These are phyloP conservation scores for Patella caerulea DNA, from an alignment of 2,888 invertebrate species.

Conservation along the genomic window DNA sequence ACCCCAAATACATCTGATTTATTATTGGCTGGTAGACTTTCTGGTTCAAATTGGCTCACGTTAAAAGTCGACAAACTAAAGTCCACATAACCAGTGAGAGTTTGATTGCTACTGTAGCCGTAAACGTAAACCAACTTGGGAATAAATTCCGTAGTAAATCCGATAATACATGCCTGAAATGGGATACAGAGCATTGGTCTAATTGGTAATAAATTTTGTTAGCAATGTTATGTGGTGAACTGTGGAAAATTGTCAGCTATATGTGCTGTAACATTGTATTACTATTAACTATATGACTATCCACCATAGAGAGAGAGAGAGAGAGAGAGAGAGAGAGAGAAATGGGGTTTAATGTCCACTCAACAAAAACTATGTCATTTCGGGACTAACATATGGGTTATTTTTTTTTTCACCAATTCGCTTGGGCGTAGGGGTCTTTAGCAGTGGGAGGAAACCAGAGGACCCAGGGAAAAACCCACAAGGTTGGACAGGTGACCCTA, in stretches of 20 bases:
- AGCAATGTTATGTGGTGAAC: neutral
- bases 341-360: no score
- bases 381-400: no score
- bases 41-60: conserved; percentile 53
- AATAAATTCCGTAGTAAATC: conserved; percentile 97
- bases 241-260: neutral
- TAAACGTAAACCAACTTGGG: conserved; percentile 94
- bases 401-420: no score
- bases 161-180: conserved; percentile 93
- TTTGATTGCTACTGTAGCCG: conserved; percentile 42
- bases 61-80: conserved; percentile 65
- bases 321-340: no score
- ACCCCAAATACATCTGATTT: conserved; percentile 43
- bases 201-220: no score
- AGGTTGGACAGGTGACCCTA: no score
- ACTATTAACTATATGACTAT: neutral
- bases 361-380: no score
- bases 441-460: no score
- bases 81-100: conserved; percentile 59
- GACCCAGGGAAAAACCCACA: no score
- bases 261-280: neutral
- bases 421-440: no score
- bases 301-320: no score
- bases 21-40: conserved; percentile 47
- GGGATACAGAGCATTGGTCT: neutral